phyloP scores from a whole-genome alignment of 64 coral and sea anemone species.

The Montipora foliosa region DNA sequence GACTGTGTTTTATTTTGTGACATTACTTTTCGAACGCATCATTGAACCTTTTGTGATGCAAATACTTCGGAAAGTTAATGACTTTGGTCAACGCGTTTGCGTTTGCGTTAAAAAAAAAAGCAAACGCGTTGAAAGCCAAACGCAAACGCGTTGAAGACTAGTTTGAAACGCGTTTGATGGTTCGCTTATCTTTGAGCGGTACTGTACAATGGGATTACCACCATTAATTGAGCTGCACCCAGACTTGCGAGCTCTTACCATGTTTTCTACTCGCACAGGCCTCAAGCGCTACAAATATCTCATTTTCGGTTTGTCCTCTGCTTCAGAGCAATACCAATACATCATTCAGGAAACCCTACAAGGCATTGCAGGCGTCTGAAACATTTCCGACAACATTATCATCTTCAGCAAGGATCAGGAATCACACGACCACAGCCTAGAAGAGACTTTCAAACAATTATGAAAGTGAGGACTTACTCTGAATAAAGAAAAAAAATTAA shows the following conservation, averaged over 20 bases:
- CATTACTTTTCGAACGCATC: no score
- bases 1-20: no score
- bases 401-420: not conserved
- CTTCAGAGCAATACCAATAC: not conserved
- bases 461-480: no score
- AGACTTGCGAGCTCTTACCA: not conserved
- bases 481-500: no score
- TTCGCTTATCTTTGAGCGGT: no score
- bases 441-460: not conserved
- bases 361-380: not conserved
- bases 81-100: no score
- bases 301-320: conserved; percentile 21
- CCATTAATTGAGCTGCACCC: conserved; percentile 29
- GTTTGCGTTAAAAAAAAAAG: no score
- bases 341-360: not conserved
- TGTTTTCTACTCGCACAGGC: conserved; percentile 22
- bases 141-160: no score
- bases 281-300: conserved; percentile 22
- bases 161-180: no score
- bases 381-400: conserved; percentile 18
- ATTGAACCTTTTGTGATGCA: no score
- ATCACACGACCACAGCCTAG: not conserved
- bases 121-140: no score
- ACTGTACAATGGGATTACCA: not conserved
- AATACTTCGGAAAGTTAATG: no score